phyloP scores from a whole-genome alignment of 2,113 vertebrate genomes.

The Otocyon megalotis region DNA sequence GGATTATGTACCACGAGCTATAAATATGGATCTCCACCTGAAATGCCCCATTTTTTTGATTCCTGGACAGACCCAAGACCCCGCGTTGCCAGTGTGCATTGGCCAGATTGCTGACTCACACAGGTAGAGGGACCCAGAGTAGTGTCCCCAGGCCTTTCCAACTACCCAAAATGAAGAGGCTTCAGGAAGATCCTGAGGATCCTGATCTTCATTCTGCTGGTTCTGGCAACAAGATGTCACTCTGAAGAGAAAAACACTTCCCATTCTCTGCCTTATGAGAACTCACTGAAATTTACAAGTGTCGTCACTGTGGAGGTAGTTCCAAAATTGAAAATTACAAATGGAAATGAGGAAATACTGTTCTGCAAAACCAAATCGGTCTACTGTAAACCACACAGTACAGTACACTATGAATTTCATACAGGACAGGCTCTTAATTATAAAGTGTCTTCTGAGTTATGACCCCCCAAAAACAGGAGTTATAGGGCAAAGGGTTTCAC shows the following conservation, averaged over 20 bases:
- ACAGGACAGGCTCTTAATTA: not conserved
- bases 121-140: not conserved
- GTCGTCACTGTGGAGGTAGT: not conserved
- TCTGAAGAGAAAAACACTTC: not conserved
- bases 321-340: constrained; percentile 9
- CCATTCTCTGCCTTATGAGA: not conserved
- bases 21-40: not conserved
- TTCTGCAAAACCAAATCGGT: not conserved
- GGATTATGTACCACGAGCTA: not conserved
- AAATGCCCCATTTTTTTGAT: not conserved
- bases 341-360: not conserved
- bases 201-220: not conserved
- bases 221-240: not conserved
- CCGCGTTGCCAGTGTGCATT: rapidly evolving
- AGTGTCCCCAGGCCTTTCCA: not conserved
- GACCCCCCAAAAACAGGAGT: not conserved
- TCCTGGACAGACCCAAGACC: not conserved
- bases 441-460: not conserved
- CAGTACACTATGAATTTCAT: not conserved
- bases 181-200: not conserved
- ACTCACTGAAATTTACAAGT: not conserved
- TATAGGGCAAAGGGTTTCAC: not conserved
- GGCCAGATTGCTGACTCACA: not conserved
- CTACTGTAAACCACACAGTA: not conserved
- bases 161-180: not conserved